Conservation (phyloP, 2,888 invertebrate genomes). For the Cybosia mesomella region DNA sequence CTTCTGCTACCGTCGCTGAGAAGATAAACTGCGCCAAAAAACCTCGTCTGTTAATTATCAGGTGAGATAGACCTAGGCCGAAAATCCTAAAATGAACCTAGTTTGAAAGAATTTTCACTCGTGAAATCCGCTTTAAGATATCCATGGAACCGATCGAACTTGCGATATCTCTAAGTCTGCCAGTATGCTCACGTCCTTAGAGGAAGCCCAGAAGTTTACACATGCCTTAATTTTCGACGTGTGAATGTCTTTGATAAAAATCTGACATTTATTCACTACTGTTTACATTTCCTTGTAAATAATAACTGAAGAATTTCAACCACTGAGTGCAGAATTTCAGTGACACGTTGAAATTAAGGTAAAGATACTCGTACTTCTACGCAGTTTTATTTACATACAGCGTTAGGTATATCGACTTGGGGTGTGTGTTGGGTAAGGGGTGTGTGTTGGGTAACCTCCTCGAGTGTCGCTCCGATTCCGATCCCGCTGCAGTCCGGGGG, state of each 20-base stretch:
- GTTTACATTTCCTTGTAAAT: conserved; percentile 30
- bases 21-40: too few species aligned
- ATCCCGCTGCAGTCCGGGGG: too few species aligned
- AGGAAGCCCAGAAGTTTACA: conserved; percentile 33
- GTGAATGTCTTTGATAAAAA: conserved; percentile 28
- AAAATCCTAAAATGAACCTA: too few species aligned
- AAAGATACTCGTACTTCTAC: not conserved
- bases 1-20: too few species aligned
- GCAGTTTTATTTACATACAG: not conserved
- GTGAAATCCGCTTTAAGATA: too few species aligned
- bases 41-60: too few species aligned
- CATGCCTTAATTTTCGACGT: conserved; percentile 20
- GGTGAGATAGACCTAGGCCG: too few species aligned
- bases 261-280: conserved; percentile 14
- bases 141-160: not conserved
- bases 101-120: too few species aligned
- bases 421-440: too few species aligned
- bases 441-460: too few species aligned
- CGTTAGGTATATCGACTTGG: too few species aligned
- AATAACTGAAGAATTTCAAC: conserved; percentile 12
- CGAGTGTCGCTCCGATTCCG: too few species aligned
- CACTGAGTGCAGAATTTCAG: conserved; percentile 21
- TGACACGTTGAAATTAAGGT: conserved; percentile 19
- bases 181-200: conserved; percentile 6
- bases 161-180: not conserved